Base-by-base conservation (phyloP, 2,888 invertebrate genomes). In the Ommatoiulus sabulosus region DNA sequence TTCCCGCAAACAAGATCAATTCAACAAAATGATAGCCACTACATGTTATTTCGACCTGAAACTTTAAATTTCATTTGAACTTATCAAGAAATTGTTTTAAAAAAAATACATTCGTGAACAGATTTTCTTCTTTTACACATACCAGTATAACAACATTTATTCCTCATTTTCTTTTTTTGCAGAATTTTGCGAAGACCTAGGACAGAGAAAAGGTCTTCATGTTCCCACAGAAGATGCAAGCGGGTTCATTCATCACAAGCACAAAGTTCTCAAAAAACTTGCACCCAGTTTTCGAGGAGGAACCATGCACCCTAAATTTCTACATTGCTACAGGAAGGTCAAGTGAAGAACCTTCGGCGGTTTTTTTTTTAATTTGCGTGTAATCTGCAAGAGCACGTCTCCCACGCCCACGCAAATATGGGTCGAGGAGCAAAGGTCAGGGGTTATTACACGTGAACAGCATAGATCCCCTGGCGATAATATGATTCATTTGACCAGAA, bases 391-490 rank as follows among this genome's bases (percentile, higher is more conserved):
- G 24, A 80, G 10, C 80, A 80, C 80, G 72, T 24, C 72, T 46
- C 80, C 24, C 8, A 80, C 80, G 80, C 80, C 80, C 24, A 80
- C 80, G 35, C 80, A 35, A 7, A 80, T 80, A 35, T 80, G 80
- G 80, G 80, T 12, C 35, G 20, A n/a, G 24, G 80, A 80, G 80
- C 80, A 80, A 20, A 80, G 35, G 35, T 24, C 80, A 35, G 35
- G 80, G 80, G 80, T 80, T 35, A 80, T 80, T 35, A 80, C 80
- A 12, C 35, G 24, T 24, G 35, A 80, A 80, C 80, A 12, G 35
- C 24, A 80, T 35, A 24, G 35, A 80, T 35, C 24, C 20, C 24
- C 72, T 72, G 24, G 20, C 24, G 72, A 72, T 24, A 35, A 35
- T 24, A 35, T 80, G 80, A 80, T 80, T 24, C 35, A 35, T 80